Conservation (phyloP, 2,888 invertebrate species). For the Parochlus steinenii region DNA sequence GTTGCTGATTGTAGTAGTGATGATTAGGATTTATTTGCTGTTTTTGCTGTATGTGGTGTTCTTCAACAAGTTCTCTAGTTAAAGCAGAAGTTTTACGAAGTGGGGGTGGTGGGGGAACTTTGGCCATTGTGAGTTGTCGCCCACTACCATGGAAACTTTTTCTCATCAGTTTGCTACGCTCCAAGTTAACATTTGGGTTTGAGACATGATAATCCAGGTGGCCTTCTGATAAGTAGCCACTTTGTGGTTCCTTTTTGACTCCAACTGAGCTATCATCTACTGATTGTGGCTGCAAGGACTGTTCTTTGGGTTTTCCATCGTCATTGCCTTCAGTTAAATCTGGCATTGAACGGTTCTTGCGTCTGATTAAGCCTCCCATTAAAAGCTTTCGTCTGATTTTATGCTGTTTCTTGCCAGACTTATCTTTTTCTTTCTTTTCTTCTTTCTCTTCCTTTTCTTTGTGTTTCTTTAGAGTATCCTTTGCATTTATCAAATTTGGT, state of each 20-base stretch:
- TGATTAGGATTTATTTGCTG: conserved; percentile 25
- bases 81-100: conserved; percentile 75
- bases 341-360: conserved; percentile 84
- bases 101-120: conserved; percentile 73
- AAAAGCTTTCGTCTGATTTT: conserved; percentile 72
- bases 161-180: conserved; percentile 72
- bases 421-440: conserved; percentile 49
- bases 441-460: conserved; percentile 40
- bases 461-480: conserved; percentile 37
- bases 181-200: conserved; percentile 63
- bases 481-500: conserved; percentile 25
- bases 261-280: conserved; percentile 67
- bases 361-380: conserved; percentile 75
- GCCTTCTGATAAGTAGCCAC: conserved; percentile 75
- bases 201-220: conserved; percentile 57
- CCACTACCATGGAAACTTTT: conserved; percentile 80
- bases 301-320: conserved; percentile 22
- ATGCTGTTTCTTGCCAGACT: conserved; percentile 73
- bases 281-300: conserved; percentile 32
- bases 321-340: conserved; percentile 64
- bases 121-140: conserved; percentile 63
- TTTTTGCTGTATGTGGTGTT: conserved; percentile 20
- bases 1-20: conserved; percentile 25
- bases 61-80: conserved; percentile 20
- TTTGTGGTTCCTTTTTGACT: conserved; percentile 36